Conservation (phyloP, 2,113 vertebrate species). For the Gopherus flavomarginatus region DNA sequence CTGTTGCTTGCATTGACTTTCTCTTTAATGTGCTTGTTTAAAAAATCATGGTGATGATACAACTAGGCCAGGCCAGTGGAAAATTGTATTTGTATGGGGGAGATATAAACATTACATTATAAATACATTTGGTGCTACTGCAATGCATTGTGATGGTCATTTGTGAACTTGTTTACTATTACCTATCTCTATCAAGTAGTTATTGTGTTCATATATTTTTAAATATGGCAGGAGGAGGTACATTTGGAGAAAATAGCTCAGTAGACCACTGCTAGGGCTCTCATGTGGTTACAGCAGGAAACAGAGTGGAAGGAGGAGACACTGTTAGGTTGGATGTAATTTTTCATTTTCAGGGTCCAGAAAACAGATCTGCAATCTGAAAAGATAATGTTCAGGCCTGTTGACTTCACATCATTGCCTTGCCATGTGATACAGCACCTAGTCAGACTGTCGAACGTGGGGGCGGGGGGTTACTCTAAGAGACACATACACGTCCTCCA, state of each 20-base stretch:
- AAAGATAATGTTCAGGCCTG: neutral
- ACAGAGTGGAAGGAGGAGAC: neutral
- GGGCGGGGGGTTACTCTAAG: neutral
- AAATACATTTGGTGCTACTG: neutral
- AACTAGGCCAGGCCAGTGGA: neutral
- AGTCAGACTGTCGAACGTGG: neutral
- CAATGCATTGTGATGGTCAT: fast-evolving
- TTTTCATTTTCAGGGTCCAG: neutral
- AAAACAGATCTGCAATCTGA: neutral
- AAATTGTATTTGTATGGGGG: neutral
- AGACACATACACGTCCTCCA: neutral
- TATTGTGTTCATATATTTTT: neutral
- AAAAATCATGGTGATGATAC: neutral
- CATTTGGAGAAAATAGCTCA: neutral
- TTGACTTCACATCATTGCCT: conserved; percentile 16
- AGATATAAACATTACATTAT: neutral
- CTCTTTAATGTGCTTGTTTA: neutral
- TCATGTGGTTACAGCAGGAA: neutral
- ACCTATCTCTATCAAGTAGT: neutral
- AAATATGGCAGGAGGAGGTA: neutral
- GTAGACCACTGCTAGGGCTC: neutral
- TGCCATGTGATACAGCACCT: neutral
- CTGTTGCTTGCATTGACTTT: neutral
- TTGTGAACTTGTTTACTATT: neutral
- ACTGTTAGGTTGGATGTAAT: neutral